phyloP scores from a whole-genome alignment of 1,140 invertebrate species.

The Phortica variegata region DNA sequence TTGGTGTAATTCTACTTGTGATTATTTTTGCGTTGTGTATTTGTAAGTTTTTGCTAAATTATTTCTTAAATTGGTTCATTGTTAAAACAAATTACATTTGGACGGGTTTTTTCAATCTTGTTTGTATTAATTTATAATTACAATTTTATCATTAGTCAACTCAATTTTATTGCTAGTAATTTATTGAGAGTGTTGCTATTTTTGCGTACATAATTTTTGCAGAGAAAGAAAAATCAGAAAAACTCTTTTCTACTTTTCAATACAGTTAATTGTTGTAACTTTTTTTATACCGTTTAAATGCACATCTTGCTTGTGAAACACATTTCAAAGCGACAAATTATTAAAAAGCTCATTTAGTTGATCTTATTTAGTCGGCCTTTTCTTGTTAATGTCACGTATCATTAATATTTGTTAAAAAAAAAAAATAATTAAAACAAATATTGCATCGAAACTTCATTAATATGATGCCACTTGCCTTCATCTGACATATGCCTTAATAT shows the following conservation, averaged over 20 bases:
- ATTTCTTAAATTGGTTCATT: no score
- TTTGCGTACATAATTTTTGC: conserved; percentile 10
- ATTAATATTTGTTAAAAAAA: no score
- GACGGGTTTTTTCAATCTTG: conserved; percentile 56
- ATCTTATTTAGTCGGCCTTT: conserved; percentile 17
- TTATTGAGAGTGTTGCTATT: no score
- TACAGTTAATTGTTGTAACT: conserved; percentile 13
- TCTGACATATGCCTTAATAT: no score
- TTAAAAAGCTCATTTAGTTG: conserved; percentile 49
- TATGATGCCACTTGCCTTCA: no score
- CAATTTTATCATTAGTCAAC: not conserved
- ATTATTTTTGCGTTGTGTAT: no score
- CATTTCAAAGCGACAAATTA: conserved; percentile 45
- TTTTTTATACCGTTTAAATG: conserved; percentile 35
- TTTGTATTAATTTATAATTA: conserved; percentile 25
- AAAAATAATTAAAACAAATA: not conserved
- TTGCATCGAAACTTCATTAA: no score
- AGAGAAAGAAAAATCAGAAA: no score
- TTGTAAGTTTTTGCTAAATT: no score
- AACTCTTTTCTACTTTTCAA: conserved; percentile 2
- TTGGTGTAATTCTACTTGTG: no score
- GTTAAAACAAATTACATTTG: conserved; percentile 55
- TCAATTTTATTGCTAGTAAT: conserved; percentile 4
- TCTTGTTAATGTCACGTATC: no score
- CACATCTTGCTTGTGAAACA: conserved; percentile 36